Conservation (phyloP, 2,797 vertebrate genomes). For the Dermochelys coriacea region DNA sequence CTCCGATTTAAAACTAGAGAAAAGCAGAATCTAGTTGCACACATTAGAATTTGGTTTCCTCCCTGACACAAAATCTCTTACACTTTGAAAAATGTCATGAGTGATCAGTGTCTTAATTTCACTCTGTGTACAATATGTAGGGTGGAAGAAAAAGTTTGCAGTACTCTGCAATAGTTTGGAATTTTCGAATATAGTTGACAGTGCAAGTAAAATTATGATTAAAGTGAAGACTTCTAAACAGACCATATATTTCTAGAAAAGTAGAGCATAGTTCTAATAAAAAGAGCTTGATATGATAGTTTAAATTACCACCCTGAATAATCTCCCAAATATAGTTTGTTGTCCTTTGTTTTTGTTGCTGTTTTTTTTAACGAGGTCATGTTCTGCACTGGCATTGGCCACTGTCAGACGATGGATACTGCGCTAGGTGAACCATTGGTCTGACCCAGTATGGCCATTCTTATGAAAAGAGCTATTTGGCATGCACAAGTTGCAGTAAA, state of each 20-base stretch:
- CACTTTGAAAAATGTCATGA: not conserved
- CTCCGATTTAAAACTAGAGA: not conserved
- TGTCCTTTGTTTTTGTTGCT: not conserved
- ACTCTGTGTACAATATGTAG: not conserved
- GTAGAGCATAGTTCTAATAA: not conserved
- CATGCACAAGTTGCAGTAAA: not conserved
- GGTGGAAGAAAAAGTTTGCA: not conserved
- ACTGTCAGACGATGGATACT: no score
- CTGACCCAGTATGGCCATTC: no score
- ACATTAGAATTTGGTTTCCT: not conserved
- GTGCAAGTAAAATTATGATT: accelerated
- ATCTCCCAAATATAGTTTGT: not conserved
- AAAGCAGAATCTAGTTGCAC: not conserved
- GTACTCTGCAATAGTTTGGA: not conserved
- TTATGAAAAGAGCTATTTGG: not conserved
- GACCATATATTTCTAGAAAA: not conserved
- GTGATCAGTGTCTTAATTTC: not conserved
- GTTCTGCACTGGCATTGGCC: not conserved
- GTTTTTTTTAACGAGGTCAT: not conserved
- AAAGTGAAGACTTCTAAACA: not conserved
- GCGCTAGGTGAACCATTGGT: no score
- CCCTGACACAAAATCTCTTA: not conserved
- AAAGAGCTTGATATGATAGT: not conserved
- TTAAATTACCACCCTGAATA: not conserved
- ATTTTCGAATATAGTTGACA: not conserved